A percentile compares a stretch with the other conserved stretches of the same genome.
Evolutionary conservation across 2,888 invertebrate species (phyloP).

Genomic region (Cenopis cana): DNA sequence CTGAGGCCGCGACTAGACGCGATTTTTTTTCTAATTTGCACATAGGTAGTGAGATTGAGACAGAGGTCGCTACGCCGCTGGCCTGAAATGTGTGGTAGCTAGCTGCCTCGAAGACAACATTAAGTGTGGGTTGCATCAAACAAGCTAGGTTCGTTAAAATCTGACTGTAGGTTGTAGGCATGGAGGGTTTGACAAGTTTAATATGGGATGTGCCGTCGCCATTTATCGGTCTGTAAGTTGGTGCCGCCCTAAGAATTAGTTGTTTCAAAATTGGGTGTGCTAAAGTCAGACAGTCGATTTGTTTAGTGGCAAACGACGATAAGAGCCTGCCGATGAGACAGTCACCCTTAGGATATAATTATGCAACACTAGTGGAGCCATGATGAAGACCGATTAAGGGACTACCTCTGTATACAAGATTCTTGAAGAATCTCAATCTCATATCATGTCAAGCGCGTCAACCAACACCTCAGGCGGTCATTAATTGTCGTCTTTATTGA

Average conservation of each 20-base stretch:
- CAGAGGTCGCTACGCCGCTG: too few relatives aligned
- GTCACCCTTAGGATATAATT: conserved; percentile 1
- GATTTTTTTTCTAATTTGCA: too few relatives aligned
- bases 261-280: not conserved
- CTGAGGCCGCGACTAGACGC: too few relatives aligned
- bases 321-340: not conserved
- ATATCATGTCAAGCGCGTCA: not conserved
- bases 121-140: too few relatives aligned
- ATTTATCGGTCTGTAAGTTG: too few relatives aligned
- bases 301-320: not conserved
- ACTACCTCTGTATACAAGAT: not conserved
- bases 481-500: not conserved
- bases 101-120: too few relatives aligned
- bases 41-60: too few relatives aligned
- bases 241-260: not conserved
- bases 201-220: too few relatives aligned
- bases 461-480: not conserved
- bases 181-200: too few relatives aligned
- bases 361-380: not conserved
- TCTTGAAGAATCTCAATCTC: not conserved
- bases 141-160: too few relatives aligned
- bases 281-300: not conserved
- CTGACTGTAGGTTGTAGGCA: too few relatives aligned
- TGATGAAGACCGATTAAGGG: not conserved
- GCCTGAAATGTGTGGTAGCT: too few relatives aligned